Evolutionary conservation across 2,797 vertebrate species (phyloP), one percentile per base, ranked within the genome.

Genomic region (Gymnoscopelus microlampas): DNA sequence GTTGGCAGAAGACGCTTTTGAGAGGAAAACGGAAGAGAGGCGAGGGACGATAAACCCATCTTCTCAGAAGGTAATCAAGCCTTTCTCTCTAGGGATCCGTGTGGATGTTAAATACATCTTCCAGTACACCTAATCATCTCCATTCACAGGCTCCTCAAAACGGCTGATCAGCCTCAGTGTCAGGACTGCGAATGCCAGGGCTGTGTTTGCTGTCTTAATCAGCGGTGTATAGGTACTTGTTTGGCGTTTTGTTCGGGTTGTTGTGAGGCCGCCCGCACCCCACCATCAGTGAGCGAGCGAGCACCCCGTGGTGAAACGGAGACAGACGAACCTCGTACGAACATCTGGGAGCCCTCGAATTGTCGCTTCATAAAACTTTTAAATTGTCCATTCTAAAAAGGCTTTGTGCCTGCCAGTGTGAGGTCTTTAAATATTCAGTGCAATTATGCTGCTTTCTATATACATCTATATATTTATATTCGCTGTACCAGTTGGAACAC

Each of bases 21-120:
- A n/a, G 49, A 50, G 49, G 49, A n/a, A n/a, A 15, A 15, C 50
- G 50, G 50, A n/a, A 15, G 11, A 60, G 39, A 48, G 39, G 39
- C n/a, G 47, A 15, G 14, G n/a, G 2, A 29, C 5, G 3, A 55
- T 63, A 68, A 49, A 35, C 23, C 53, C 12, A 44, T 19, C 12
- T n/a, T 53, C 73, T 71, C 59, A 80, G 66, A 63, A 77, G 57
- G 66, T 68, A 80, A 75, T 80, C 74, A 80, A 53, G 55, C 70
- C 63, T 39, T 61, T 13, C 60, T 48, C 60, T 35, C 49, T 29
- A 39, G 53, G 35, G 50, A 67, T 44, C 9, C 9, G 68, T 35
- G 10, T 26, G 66, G 64, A 44, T 39, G 60, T 67, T 62, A 60
- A 74, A 63, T 60, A 60, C 60, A 68, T 63, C 57, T 50, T 60